Evolutionary conservation across 2,888 invertebrate genomes (phyloP).

Genomic region (Xanthorhoe spadicearia): DNA sequence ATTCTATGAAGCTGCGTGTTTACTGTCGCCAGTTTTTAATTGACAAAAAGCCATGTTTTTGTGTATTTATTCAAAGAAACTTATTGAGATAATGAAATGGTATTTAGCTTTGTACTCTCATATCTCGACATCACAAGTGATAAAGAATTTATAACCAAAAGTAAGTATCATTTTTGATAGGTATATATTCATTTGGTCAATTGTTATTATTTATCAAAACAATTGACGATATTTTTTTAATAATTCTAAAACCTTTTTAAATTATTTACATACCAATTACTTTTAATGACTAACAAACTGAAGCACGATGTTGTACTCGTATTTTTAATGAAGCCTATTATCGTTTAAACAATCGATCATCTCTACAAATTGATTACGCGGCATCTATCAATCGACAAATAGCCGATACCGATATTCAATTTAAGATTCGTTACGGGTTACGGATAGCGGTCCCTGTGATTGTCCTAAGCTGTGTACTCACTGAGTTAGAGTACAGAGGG

Average conservation of each 20-base stretch:
- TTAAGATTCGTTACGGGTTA: conserved; percentile 71
- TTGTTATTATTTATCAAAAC: too few species aligned
- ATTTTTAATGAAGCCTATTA: conserved; percentile 15
- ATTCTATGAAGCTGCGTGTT: not conserved
- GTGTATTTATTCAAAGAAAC: not conserved
- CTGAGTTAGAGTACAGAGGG: conserved; percentile 2
- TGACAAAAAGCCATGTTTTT: not conserved
- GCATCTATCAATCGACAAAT: conserved; percentile 65
- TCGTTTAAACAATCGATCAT: conserved; percentile 59
- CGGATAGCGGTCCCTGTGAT: conserved; percentile 58
- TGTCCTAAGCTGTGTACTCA: conserved; percentile 48
- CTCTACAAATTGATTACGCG: conserved; percentile 64
- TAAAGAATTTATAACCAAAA: too few species aligned
- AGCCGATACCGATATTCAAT: conserved; percentile 70
- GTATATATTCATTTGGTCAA: too few species aligned
- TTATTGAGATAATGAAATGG: too few species aligned
- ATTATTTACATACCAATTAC: not conserved
- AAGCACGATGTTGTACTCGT: not conserved
- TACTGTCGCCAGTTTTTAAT: not conserved
- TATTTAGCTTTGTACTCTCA: too few species aligned
- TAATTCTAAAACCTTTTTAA: too few species aligned
- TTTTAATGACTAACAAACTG: conserved; percentile 3
- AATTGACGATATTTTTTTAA: too few species aligned
- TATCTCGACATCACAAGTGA: too few species aligned
- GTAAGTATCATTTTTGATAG: too few species aligned